phyloP scores from a whole-genome alignment of 2,797 vertebrate species.

The Bradypus variegatus region DNA sequence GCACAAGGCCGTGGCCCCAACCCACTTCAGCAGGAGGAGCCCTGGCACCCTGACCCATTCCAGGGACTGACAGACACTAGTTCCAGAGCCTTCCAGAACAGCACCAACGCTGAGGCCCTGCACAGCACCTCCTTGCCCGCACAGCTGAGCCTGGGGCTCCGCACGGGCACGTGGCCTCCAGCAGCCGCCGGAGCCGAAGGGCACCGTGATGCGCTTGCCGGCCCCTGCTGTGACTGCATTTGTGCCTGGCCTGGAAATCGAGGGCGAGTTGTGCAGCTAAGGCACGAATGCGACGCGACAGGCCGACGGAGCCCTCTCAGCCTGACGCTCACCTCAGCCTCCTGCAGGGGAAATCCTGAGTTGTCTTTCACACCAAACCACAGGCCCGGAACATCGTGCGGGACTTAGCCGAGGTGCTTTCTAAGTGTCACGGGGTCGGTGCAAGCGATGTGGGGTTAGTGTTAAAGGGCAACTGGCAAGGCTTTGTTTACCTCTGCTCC shows the following conservation, averaged over 20 bases:
- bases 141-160: too few species aligned
- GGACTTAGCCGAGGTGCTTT: fast-evolving
- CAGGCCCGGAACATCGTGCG: neutral
- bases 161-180: neutral
- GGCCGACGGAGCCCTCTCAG: conserved; percentile 37
- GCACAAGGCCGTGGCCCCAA: neutral
- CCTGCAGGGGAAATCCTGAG: neutral
- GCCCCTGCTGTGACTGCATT: neutral
- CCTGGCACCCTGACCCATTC: neutral
- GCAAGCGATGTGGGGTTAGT: neutral
- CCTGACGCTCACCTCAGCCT: neutral
- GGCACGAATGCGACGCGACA: conserved; percentile 21
- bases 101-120: too few species aligned
- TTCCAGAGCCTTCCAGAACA: neutral
- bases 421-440: neutral
- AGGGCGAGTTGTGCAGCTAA: neutral
- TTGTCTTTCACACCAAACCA: neutral
- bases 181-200: neutral
- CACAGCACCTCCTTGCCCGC: too few species aligned
- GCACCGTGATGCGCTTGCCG: too few species aligned
- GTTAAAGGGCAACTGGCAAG: neutral
- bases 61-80: neutral
- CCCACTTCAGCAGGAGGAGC: too few species aligned
- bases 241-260: conserved; percentile 33
- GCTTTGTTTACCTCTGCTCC: too few species aligned